Evolutionary conservation across 2,113 vertebrate species (phyloP).

Genomic region (Numenius arquata): DNA sequence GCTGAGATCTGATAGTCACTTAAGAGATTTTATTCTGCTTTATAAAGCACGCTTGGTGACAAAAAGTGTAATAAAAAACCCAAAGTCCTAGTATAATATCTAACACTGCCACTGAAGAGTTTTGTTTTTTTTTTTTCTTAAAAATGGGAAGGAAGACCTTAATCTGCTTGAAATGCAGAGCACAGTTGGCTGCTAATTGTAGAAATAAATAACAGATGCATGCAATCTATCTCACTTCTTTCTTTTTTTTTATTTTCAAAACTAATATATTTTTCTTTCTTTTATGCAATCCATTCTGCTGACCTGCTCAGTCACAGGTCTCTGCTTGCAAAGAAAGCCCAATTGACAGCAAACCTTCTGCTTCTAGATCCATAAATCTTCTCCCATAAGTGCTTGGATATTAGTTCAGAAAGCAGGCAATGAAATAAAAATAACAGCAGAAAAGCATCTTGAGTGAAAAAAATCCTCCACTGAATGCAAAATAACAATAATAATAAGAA

Average conservation of each 20-base stretch:
- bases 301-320: constrained; percentile 24
- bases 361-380: constrained; percentile 27
- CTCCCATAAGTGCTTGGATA: background rate
- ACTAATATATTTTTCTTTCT: background rate
- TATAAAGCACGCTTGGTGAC: background rate
- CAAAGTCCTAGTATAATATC: background rate
- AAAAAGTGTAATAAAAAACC: background rate
- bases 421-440: background rate
- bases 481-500: background rate
- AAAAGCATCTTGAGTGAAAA: background rate
- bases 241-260: background rate
- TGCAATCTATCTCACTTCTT: background rate
- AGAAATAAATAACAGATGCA: constrained; percentile 41
- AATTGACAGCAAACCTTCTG: background rate
- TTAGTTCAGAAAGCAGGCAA: background rate
- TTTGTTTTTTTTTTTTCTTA: background rate
- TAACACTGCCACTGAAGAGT: background rate
- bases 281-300: constrained; percentile 11
- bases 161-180: constrained; percentile 19
- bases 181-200: constrained; percentile 7
- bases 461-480: background rate
- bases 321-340: constrained; percentile 13
- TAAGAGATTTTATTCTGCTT: background rate
- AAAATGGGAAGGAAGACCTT: background rate
- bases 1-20: background rate